Evolutionary conservation across 2,888 invertebrate species (phyloP).

Genomic region (Drosophila peninsularis): DNA sequence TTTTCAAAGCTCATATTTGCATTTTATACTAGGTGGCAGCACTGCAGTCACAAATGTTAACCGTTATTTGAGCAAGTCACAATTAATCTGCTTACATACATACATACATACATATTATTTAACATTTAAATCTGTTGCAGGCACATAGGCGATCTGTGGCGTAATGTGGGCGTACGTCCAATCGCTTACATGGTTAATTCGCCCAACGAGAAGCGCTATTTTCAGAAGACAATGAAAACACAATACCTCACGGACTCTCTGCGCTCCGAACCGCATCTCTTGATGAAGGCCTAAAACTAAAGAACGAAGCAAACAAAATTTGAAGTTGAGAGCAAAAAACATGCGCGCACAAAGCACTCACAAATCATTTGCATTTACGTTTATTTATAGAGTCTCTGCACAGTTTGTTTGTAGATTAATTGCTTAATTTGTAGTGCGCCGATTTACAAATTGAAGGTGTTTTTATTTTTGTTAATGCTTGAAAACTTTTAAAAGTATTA

Average conservation of each 20-base stretch:
- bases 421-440: constrained; percentile 26
- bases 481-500: constrained; percentile 66
- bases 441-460: constrained; percentile 8
- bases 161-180: constrained; percentile 84
- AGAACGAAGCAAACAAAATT: constrained; percentile 12
- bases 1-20: background rate
- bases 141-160: constrained; percentile 84
- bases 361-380: constrained; percentile 62
- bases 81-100: background rate
- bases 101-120: background rate
- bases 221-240: constrained; percentile 85
- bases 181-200: constrained; percentile 85
- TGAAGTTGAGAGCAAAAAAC: constrained; percentile 15
- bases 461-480: constrained; percentile 22
- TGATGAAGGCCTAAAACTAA: constrained; percentile 82
- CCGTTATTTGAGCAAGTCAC: background rate
- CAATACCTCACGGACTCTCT: constrained; percentile 85
- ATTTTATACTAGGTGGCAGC: background rate
- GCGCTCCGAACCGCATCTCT: constrained; percentile 84
- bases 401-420: constrained; percentile 20
- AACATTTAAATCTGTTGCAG: constrained; percentile 56
- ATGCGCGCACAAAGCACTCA: constrained; percentile 31
- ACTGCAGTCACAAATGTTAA: background rate
- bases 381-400: constrained; percentile 32
- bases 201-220: constrained; percentile 85